Evolutionary conservation across 53 echinoderm and acorn worm species (phyloP).

Genomic region (Henricia sp.): DNA sequence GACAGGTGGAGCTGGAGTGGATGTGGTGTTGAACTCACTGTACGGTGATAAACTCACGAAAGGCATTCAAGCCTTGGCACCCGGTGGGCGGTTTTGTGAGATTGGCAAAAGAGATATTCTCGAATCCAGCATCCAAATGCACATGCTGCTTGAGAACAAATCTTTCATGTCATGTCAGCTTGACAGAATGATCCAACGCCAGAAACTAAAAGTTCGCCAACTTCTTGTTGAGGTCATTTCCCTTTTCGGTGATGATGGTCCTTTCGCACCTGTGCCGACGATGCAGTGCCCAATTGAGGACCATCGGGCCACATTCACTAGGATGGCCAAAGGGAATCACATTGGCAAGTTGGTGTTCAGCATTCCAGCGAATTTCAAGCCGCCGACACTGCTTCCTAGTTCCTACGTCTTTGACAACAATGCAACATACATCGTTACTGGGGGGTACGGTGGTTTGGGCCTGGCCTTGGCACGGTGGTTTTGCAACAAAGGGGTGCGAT

Average conservation of each 20-base stretch:
- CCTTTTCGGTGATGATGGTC: conserved; percentile 7
- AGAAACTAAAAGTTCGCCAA: conserved; percentile 13
- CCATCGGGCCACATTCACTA: conserved; percentile 18
- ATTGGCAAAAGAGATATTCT: conserved; percentile 64
- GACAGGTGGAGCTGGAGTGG: conserved; percentile 69
- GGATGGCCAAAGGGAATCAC: conserved; percentile 18
- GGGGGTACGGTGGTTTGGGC: conserved; percentile 76
- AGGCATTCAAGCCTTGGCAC: conserved; percentile 66
- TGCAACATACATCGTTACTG: conserved; percentile 83
- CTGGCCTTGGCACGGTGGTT: conserved; percentile 80
- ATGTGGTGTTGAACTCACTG: conserved; percentile 83
- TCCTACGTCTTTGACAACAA: conserved; percentile 65
- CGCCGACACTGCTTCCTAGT: neutral
- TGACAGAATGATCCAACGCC: conserved; percentile 49
- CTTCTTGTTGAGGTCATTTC: conserved; percentile 34
- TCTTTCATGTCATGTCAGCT: conserved; percentile 73
- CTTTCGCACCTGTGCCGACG: conserved; percentile 1
- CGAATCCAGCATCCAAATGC: conserved; percentile 66
- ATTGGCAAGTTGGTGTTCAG: conserved; percentile 59
- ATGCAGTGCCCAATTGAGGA: conserved; percentile 29
- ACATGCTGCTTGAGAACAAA: conserved; percentile 70
- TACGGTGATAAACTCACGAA: conserved; percentile 66
- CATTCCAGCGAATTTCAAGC: conserved; percentile 23
- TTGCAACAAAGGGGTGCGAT: conserved; percentile 74
- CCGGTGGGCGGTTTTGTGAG: conserved; percentile 80